phyloP scores from a whole-genome alignment of 2,113 vertebrate genomes.

The Myotis yumanensis region DNA sequence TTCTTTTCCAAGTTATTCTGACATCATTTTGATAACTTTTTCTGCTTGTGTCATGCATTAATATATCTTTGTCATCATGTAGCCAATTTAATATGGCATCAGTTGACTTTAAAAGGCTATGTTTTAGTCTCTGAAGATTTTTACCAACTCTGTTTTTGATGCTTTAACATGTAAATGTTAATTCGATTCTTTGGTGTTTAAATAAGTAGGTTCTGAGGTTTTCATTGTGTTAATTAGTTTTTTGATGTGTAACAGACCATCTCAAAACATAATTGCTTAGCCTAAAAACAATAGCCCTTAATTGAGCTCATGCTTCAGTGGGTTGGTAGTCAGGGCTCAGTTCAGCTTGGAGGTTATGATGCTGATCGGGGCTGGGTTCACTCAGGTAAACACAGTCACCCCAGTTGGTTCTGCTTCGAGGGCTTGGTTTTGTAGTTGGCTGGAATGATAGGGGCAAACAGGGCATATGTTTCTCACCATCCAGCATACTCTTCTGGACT shows the following conservation, averaged over 20 bases:
- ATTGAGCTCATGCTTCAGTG: not conserved
- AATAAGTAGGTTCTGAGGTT: not conserved
- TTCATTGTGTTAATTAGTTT: not conserved
- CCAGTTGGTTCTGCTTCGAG: not conserved
- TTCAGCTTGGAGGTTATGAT: not conserved
- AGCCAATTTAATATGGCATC: not conserved
- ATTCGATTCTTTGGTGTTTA: not conserved
- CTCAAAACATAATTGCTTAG: not conserved
- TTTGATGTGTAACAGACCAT: not conserved
- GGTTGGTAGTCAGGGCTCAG: not conserved
- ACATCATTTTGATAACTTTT: not conserved
- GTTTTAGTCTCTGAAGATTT: constrained; percentile 23
- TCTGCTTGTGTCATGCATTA: not conserved
- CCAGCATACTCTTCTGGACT: not conserved
- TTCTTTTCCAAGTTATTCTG: constrained; percentile 12
- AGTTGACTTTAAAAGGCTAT: not conserved
- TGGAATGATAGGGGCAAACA: not conserved
- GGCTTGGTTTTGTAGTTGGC: not conserved
- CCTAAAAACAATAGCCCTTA: not conserved
- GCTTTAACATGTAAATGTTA: not conserved
- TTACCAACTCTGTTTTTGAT: not conserved
- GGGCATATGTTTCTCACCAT: not conserved
- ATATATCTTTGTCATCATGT: not conserved
- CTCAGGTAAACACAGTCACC: not conserved
- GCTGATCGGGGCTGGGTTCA: not conserved